phyloP scores from a whole-genome alignment of 2,797 vertebrate genomes.

The Chrysolophus pictus region DNA sequence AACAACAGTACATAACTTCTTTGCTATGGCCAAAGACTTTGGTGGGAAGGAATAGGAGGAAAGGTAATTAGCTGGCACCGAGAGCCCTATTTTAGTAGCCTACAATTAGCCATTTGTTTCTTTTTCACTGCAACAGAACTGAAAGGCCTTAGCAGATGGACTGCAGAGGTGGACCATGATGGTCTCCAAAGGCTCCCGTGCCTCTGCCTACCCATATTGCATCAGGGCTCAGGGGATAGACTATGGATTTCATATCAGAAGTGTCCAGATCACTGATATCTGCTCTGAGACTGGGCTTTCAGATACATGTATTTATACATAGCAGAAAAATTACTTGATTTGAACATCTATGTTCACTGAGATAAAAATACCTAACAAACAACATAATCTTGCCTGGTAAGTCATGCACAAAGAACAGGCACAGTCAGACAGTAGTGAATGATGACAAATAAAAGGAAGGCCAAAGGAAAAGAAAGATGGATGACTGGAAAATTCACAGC shows the following conservation, averaged over 20 bases:
- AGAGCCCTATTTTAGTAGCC: neutral
- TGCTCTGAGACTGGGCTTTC: neutral
- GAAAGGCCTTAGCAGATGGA: neutral
- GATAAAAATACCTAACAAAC: no score
- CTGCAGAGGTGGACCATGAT: neutral
- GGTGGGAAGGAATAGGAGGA: neutral
- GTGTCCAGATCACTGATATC: neutral
- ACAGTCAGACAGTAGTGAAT: neutral
- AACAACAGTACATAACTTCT: neutral
- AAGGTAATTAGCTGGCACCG: neutral
- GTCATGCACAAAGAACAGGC: neutral
- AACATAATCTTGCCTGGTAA: neutral
- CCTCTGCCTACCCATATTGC: neutral
- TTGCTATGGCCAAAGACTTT: neutral
- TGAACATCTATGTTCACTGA: no score
- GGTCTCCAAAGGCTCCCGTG: neutral
- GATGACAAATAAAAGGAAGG: neutral
- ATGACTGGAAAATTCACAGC: neutral
- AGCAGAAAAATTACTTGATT: neutral
- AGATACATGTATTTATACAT: neutral
- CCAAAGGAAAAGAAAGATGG: neutral
- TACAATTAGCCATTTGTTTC: neutral
- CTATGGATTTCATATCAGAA: neutral
- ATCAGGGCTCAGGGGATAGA: accelerated
- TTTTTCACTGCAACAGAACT: neutral